These are phyloP conservation scores for Neoseiulus cucumeris DNA, from an alignment of 1,140 invertebrate genomes.

Conservation along the genomic window DNA sequence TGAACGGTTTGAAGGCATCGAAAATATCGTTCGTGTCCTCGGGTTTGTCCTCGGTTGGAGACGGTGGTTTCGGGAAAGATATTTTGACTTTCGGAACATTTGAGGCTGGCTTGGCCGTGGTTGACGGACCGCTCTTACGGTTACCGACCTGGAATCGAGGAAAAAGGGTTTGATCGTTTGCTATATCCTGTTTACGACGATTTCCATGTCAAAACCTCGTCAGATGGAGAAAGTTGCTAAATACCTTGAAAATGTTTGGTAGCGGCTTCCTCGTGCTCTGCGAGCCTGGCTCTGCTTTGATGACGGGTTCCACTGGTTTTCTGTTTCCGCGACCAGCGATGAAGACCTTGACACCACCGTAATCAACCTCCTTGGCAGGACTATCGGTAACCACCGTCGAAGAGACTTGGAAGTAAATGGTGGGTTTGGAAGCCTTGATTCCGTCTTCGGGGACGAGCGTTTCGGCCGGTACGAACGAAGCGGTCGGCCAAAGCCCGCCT, in stretches of 20 bases:
- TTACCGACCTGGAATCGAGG: background rate
- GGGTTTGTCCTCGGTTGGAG: background rate
- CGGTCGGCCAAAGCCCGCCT: background rate
- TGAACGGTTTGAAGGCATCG: background rate
- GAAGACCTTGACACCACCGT: constrained; percentile 1
- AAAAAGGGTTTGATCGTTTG: too few relatives aligned
- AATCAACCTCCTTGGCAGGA: background rate
- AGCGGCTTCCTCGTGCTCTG: background rate
- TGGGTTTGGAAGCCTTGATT: background rate
- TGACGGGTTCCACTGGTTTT: background rate
- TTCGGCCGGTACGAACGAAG: background rate
- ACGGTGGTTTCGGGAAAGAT: background rate
- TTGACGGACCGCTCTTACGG: background rate
- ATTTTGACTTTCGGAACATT: background rate
- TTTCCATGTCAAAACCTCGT: too few relatives aligned
- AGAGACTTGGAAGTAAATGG: constrained; percentile 6
- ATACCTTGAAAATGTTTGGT: background rate
- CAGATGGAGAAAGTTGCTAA: background rate
- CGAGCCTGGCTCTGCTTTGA: background rate
- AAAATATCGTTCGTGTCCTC: constrained; percentile 4
- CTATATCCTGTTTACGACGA: too few relatives aligned
- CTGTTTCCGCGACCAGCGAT: constrained; percentile 2
- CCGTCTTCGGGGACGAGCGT: background rate
- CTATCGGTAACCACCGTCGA: background rate
- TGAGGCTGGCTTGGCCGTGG: background rate